phyloP scores from a whole-genome alignment of 1,140 invertebrate genomes.

The Ceratina japonica region DNA sequence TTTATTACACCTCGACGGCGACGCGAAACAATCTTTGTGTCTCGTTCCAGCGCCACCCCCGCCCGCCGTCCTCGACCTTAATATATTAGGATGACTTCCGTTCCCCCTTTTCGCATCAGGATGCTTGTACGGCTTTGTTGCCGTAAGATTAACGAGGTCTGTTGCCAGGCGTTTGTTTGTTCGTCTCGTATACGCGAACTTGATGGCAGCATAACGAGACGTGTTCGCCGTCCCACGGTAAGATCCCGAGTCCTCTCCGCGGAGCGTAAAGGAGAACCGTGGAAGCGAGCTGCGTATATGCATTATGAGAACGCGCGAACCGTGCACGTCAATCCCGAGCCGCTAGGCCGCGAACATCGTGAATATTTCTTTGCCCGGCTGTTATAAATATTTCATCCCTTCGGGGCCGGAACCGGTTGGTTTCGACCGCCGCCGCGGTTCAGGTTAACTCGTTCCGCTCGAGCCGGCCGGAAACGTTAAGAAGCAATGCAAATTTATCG shows the following conservation, averaged over 20 bases:
- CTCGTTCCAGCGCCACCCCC: constrained; percentile 12
- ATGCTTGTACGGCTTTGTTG: constrained; percentile 48
- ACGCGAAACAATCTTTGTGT: constrained; percentile 32
- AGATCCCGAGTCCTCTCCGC: constrained; percentile 37
- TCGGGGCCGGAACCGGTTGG: neutral
- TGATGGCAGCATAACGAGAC: constrained; percentile 45
- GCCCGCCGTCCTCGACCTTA: neutral
- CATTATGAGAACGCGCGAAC: neutral
- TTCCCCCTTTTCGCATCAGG: constrained; percentile 25
- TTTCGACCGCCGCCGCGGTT: neutral
- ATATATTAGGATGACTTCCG: constrained; percentile 21
- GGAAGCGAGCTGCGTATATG: neutral
- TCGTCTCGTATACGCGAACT: constrained; percentile 8
- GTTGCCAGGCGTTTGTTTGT: constrained; percentile 42
- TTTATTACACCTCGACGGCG: constrained; percentile 40
- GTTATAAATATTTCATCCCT: constrained; percentile 8
- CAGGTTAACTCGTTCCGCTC: neutral
- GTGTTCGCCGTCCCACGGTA: constrained; percentile 31
- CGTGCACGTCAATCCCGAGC: neutral
- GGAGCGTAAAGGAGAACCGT: neutral
- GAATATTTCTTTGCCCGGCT: neutral
- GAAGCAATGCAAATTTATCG: neutral
- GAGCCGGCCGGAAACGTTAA: neutral
- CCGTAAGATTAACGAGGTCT: constrained; percentile 59
- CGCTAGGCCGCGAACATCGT: neutral